Conservation (phyloP, 2,888 invertebrate genomes). For the Drosophila helvetica region DNA sequence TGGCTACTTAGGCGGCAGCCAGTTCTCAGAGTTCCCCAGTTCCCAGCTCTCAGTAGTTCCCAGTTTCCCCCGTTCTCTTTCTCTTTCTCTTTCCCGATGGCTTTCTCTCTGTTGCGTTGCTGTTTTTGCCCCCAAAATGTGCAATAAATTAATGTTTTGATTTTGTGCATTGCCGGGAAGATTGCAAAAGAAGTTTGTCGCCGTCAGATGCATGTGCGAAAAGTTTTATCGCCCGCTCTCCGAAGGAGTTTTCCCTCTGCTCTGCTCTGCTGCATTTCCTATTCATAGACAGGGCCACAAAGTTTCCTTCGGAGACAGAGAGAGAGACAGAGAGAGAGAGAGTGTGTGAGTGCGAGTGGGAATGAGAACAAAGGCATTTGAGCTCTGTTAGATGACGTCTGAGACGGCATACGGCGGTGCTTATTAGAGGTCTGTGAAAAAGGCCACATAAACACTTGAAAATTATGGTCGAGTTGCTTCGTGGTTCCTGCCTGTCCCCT, state of each 20-base stretch:
- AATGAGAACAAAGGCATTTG: constrained; percentile 40
- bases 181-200: constrained; percentile 58
- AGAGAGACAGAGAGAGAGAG: constrained; percentile 1
- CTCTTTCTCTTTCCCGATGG: neutral
- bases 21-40: constrained; percentile 24
- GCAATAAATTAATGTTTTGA: constrained; percentile 78
- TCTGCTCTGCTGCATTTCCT: constrained; percentile 59
- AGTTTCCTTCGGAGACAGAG: constrained; percentile 24
- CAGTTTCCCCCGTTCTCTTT: constrained; percentile 17
- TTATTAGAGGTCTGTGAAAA: constrained; percentile 56
- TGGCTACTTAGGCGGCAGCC: constrained; percentile 56
- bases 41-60: constrained; percentile 36
- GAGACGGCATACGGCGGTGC: constrained; percentile 57
- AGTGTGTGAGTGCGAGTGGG: neutral
- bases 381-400: constrained; percentile 45
- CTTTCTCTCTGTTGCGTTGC: constrained; percentile 45
- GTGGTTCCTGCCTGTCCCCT: neutral
- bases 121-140: constrained; percentile 75
- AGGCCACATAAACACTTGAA: constrained; percentile 63
- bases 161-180: constrained; percentile 70
- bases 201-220: constrained; percentile 65
- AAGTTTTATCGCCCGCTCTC: constrained; percentile 72
- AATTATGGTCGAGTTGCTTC: constrained; percentile 44
- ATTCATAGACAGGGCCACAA: constrained; percentile 66
- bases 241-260: constrained; percentile 57